These are phyloP conservation scores for Apis cerana DNA, from an alignment of 1,140 invertebrate species.

Conservation along the genomic window DNA sequence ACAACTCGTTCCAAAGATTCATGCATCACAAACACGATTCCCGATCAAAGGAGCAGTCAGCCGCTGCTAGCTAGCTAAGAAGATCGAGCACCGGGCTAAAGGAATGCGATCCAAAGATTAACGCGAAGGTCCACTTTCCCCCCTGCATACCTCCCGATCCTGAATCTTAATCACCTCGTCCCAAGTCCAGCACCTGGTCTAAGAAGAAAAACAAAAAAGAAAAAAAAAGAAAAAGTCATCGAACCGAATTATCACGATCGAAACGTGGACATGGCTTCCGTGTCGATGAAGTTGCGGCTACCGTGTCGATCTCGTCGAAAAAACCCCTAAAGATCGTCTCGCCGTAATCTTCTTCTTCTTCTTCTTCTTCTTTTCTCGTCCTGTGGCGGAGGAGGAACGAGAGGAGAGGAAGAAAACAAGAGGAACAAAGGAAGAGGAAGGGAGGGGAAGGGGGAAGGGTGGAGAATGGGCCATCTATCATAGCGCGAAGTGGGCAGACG, in stretches of 20 bases:
- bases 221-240: neutral
- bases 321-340: conserved; percentile 35
- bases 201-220: neutral
- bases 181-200: neutral
- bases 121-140: conserved; percentile 7
- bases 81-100: conserved; percentile 36
- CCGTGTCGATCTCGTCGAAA: neutral
- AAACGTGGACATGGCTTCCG: conserved; percentile 35
- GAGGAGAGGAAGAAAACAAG: conserved; percentile 16
- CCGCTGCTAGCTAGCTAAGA: conserved; percentile 26
- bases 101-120: conserved; percentile 56
- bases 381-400: conserved; percentile 13
- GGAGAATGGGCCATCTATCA: conserved; percentile 68
- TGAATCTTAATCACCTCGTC: conserved; percentile 57
- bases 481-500: conserved; percentile 67
- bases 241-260: conserved; percentile 51
- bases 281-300: neutral
- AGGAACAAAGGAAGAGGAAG: conserved; percentile 34
- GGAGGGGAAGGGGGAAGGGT: conserved; percentile 20
- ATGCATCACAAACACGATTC: neutral
- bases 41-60: conserved; percentile 21
- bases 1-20: neutral
- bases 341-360: too few species aligned
- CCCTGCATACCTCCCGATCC: conserved; percentile 42
- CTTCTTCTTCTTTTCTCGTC: neutral